Percentiles rank a stretch among this genome's conserved stretches.
phyloP scores from a whole-genome alignment of 2,888 invertebrate genomes.

The Synergus umbraculus region DNA sequence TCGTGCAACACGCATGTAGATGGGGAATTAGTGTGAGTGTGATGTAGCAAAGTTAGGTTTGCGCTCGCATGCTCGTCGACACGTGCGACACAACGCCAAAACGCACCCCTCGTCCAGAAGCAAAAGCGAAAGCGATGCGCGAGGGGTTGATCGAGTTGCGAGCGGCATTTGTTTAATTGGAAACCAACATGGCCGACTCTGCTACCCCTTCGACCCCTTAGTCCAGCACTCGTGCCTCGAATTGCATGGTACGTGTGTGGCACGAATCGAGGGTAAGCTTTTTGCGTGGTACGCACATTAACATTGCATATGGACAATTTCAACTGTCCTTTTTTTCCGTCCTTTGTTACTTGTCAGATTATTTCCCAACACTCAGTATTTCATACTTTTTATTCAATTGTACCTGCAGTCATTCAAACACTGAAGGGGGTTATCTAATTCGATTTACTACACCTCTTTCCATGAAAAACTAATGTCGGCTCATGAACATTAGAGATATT shows the following conservation, averaged over 20 bases:
- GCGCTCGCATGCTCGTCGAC: conserved; percentile 64
- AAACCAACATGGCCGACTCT: conserved; percentile 64
- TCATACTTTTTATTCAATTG: conserved; percentile 1
- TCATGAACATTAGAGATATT: background rate
- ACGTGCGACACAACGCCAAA: conserved; percentile 61
- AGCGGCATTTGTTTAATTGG: conserved; percentile 74
- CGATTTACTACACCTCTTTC: background rate
- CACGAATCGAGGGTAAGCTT: conserved; percentile 43
- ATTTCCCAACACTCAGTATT: background rate
- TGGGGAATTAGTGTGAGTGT: conserved; percentile 39
- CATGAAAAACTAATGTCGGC: background rate
- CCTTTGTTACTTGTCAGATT: background rate
- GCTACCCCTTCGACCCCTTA: conserved; percentile 57
- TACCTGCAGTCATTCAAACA: background rate
- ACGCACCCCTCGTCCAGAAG: conserved; percentile 52
- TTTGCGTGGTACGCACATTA: conserved; percentile 33
- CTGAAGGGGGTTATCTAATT: background rate
- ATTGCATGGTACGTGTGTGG: conserved; percentile 46
- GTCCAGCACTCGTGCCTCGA: conserved; percentile 47
- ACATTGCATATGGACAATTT: conserved; percentile 18
- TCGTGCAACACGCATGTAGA: background rate
- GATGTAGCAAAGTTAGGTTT: conserved; percentile 46
- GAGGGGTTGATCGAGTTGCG: conserved; percentile 66
- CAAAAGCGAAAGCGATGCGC: conserved; percentile 57
- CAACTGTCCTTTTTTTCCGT: conserved; percentile 22